These are phyloP conservation scores for Cassiopea andromeda DNA, from an alignment of 30 jellyfish, hydroid and myxozoan species.

Conservation along the genomic window DNA sequence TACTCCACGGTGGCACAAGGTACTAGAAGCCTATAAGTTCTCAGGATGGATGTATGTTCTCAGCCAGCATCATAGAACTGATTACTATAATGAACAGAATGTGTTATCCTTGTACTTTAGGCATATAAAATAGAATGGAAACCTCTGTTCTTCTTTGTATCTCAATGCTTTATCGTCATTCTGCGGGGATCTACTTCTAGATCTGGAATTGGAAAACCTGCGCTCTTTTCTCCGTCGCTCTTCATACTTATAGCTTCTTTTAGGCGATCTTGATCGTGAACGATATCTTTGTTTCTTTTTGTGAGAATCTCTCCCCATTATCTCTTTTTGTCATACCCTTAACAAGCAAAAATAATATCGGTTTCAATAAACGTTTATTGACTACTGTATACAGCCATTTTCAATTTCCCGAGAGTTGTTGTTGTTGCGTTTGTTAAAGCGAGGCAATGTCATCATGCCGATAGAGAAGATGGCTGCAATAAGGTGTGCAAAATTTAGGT, in stretches of 20 bases:
- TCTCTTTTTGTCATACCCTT: no score
- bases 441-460: slow-evolving; percentile 43
- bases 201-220: slow-evolving; percentile 7
- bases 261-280: slow-evolving; percentile 52
- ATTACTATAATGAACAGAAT: not conserved
- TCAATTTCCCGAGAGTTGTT: slow-evolving; percentile 18
- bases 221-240: slow-evolving; percentile 6
- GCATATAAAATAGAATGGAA: no score
- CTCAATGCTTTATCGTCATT: slow-evolving; percentile 4
- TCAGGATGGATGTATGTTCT: no score
- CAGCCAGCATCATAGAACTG: no score
- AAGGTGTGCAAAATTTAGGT: slow-evolving; percentile 20
- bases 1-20: no score
- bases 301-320: slow-evolving; percentile 23
- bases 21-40: no score
- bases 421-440: not conserved
- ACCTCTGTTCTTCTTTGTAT: slow-evolving; percentile 58
- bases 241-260: not conserved
- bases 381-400: not conserved
- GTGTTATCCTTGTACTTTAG: not conserved
- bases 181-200: slow-evolving; percentile 9
- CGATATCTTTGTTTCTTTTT: slow-evolving; percentile 15
- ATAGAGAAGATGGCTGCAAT: slow-evolving; percentile 40
- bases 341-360: not conserved
- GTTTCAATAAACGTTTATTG: not conserved